Evolutionary conservation across 2,113 vertebrate genomes (phyloP), one percentile per base, ranked within the genome.

Genomic region (Bos taurus): DNA sequence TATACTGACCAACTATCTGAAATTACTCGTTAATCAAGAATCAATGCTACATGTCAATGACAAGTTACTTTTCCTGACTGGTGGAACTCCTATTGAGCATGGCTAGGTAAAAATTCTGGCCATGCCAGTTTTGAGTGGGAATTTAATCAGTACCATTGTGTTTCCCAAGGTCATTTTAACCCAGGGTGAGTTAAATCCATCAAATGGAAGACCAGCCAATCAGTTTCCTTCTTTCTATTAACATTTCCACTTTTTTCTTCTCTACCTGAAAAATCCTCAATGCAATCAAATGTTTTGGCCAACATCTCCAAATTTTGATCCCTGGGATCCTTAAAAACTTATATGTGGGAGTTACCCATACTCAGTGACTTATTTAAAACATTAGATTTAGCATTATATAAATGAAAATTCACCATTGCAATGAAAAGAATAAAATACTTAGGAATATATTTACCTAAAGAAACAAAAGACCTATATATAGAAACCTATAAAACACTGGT

Each of bases 21-120:
- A 59, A 84, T 95, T 96, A 86, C 56, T 89, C 56, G 91, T 95
- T 93, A 71, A 54, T 82, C 46, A 89, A 87, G n/a, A 95, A 94
- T 46, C 23, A 36, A 46, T 33, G 26, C 3, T 40, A 12, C 56
- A 33, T 40, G 36, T 60, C 84, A 91, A 59, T 16, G 57, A 48
- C 43, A 8, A 52, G 43, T 88, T 56, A 74, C 6, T 54, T 92
- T 60, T 91, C 17, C 33, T 74, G 26, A 89, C 14, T 95, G 33
- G 48, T 59, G 74, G 80, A 59, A 74, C 59, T 81, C 46, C 56
- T 46, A n/a, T 0, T 30, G 30, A 67, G 90, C 40, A 19, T 12
- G 19, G 0, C 1, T n/a, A 50, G 13, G 33, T 43, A 82, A 91
- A 46, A 80, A 92, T 74, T 93, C 83, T 87, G n/a, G 19, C 62